A percentile compares a stretch with the other conserved stretches of the same genome.
These are phyloP conservation scores for Microctonus brassicae DNA, from an alignment of 2,888 invertebrate species.

Conservation along the genomic window DNA sequence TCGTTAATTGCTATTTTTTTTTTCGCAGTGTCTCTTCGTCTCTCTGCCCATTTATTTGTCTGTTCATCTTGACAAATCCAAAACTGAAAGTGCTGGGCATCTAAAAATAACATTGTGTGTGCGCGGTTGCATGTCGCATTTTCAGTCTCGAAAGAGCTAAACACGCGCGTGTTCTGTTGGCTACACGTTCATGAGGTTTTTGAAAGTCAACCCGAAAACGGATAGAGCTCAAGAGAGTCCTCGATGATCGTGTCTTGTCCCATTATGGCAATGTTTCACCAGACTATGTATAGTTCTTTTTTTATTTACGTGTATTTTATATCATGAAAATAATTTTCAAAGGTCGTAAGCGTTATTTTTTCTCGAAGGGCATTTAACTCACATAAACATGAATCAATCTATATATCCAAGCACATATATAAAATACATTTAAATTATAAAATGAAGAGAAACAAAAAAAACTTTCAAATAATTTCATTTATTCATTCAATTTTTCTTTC, in stretches of 20 bases:
- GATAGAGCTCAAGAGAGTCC: constrained; percentile 10
- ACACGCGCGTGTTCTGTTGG: constrained; percentile 13
- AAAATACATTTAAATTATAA: not conserved
- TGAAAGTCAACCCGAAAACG: constrained; percentile 29
- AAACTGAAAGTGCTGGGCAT: constrained; percentile 8
- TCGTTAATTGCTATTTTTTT: not conserved
- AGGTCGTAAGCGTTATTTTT: not conserved
- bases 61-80: too few relatives aligned
- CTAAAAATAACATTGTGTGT: constrained; percentile 32
- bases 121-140: not conserved
- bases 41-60: too few relatives aligned
- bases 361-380: not conserved
- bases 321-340: not conserved
- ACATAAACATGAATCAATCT: not conserved
- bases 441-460: not conserved
- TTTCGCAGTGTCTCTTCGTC: too few relatives aligned
- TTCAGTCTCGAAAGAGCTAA: constrained; percentile 27
- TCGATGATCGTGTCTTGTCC: constrained; percentile 1
- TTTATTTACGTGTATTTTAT: not conserved
- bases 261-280: constrained; percentile 25
- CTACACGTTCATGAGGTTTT: constrained; percentile 8
- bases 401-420: not conserved
- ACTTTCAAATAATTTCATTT: not conserved
- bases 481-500: not conserved
- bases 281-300: constrained; percentile 14